Evolutionary conservation across 2,113 vertebrate genomes (phyloP).

Genomic region (Chitala chitala): DNA sequence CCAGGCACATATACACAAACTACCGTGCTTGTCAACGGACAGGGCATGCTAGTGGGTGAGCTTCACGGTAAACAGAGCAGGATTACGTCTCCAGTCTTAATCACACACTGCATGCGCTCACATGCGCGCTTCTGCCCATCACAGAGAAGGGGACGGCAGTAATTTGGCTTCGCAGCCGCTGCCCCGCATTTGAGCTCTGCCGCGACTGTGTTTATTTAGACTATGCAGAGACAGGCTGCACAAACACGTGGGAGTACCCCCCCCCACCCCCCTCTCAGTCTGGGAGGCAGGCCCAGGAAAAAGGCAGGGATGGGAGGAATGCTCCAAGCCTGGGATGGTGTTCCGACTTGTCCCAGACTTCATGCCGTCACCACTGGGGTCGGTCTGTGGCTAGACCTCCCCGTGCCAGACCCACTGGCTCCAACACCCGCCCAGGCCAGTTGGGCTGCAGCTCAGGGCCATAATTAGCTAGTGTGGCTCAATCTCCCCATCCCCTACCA

Average conservation of each 20-base stretch:
- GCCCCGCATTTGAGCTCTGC: background rate
- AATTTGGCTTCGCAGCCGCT: constrained; percentile 5
- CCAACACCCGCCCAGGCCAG: constrained; percentile 73
- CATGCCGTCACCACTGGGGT: constrained; percentile 73
- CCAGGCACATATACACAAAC: background rate
- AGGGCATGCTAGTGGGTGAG: background rate
- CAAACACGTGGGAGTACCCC: constrained; percentile 24
- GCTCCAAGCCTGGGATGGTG: constrained; percentile 72
- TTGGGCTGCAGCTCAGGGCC: constrained; percentile 65
- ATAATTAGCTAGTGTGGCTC: constrained; percentile 66
- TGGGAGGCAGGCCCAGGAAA: constrained; percentile 38
- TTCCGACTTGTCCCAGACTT: constrained; percentile 79
- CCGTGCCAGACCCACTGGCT: constrained; percentile 77
- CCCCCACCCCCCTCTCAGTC: background rate
- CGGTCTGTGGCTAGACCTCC: constrained; percentile 77
- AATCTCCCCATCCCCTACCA: constrained; percentile 39
- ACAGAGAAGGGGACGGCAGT: background rate
- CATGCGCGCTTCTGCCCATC: background rate
- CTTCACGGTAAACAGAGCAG: constrained; percentile 11
- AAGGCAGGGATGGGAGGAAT: constrained; percentile 66
- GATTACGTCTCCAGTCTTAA: constrained; percentile 15
- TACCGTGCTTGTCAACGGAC: background rate
- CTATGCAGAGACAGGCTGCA: constrained; percentile 27
- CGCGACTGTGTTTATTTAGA: constrained; percentile 16
- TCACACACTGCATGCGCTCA: constrained; percentile 24